These are phyloP conservation scores for Camelus bactrianus DNA, from an alignment of 2,113 vertebrate species.

Conservation along the genomic window DNA sequence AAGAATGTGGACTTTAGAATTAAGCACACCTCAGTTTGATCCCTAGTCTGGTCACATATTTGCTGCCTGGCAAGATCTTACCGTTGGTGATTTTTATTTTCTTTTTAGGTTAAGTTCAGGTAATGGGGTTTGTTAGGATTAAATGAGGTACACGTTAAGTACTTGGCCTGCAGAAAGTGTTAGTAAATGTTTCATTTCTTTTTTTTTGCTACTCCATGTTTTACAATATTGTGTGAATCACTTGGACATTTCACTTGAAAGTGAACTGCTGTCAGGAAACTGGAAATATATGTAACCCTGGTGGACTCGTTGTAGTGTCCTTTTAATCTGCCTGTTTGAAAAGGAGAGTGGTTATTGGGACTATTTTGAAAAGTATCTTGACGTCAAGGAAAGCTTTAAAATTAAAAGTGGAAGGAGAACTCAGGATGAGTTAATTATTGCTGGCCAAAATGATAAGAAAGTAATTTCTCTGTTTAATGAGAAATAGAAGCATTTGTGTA, in stretches of 20 bases:
- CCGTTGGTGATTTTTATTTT: slow-evolving; percentile 33
- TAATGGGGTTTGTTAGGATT: background rate
- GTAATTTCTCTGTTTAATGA: slow-evolving; percentile 21
- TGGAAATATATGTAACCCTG: background rate
- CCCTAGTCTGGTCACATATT: background rate
- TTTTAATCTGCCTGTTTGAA: background rate
- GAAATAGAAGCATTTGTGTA: background rate
- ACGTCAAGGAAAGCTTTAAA: slow-evolving; percentile 29
- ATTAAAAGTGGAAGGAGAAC: slow-evolving; percentile 28
- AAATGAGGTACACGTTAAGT: background rate
- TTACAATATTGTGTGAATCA: background rate
- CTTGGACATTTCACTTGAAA: slow-evolving; percentile 12
- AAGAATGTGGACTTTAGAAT: background rate
- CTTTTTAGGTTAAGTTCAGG: background rate
- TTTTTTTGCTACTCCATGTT: background rate
- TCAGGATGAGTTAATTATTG: background rate
- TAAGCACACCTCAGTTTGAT: background rate
- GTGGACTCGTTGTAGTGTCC: background rate
- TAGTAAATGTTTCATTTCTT: background rate
- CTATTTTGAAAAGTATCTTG: background rate
- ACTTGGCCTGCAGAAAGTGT: background rate
- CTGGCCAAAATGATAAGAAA: background rate
- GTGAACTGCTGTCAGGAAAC: slow-evolving; percentile 1
- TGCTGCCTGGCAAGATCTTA: background rate
- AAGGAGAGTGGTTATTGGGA: background rate